Evolutionary conservation across 2,888 invertebrate genomes (phyloP), one percentile per base, ranked within the genome.

Genomic region (Panzeria rudis): DNA sequence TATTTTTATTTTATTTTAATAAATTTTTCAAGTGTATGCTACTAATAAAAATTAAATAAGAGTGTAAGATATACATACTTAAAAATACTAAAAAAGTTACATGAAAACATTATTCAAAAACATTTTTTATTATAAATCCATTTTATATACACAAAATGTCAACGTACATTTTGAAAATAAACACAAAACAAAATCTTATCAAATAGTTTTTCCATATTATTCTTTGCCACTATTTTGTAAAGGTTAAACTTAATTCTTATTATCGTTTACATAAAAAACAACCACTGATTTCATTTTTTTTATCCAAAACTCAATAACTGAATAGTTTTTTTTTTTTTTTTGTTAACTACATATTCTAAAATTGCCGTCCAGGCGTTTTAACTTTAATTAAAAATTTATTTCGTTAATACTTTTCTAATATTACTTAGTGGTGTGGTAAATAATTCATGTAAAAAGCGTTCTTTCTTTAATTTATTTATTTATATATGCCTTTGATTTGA

Each of bases 211-310:
- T 38, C 38, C 15, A 15, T 25, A 17, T 20, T 59, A 23, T 75
- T 54, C 25, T 29, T 35, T 56, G n/a, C 17, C 41, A 52, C 20
- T 52, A 44, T 54, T 9, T 35, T 66, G 4, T 56, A 41, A 66
- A 50, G 15, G 7, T 47, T 17, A 35, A 13, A 83, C 61, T 78
- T 71, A 61, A 61, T 47, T 38, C 41, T 61, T 25, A 52, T 71
- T 56, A 64, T 69, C 35, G 50, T 83, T 85, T 87, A 85, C 20
- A 68, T 80, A 62, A 81, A 77, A 82, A 87, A 87, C 84, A 88
- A 84, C 75, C 81, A 71, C 64, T 64, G 25, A 76, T 29, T 54
- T 41, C 86, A 9, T 75, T 15, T 44, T 71, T 25, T 52, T 29
- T 29, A 29, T n/a, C n/a, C n/a, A n/a, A n/a, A n/a, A n/a, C n/a